A percentile compares a stretch with the other conserved stretches of the same genome.
Conservation (phyloP, 2,113 vertebrate genomes). For the Ailuropoda melanoleuca region DNA sequence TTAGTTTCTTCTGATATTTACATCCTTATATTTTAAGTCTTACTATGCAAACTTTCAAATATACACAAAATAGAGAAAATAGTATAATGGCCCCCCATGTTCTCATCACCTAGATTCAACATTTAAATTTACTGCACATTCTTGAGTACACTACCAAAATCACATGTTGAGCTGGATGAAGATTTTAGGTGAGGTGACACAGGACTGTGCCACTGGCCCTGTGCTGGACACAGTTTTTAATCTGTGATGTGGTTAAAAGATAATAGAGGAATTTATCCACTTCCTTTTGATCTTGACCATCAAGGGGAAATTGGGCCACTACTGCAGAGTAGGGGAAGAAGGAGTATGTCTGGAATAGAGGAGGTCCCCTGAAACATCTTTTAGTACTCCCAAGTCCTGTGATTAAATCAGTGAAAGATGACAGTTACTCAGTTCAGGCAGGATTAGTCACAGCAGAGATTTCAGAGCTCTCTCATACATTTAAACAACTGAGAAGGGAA, state of each 20-base stretch:
- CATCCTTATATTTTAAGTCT: background rate
- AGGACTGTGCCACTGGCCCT: background rate
- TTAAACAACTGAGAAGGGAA: background rate
- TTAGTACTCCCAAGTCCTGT: background rate
- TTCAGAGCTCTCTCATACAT: background rate
- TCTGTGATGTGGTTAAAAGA: background rate
- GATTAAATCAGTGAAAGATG: background rate
- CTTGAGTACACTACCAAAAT: background rate
- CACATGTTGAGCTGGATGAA: background rate
- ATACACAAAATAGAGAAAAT: background rate
- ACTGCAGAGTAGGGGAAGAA: background rate
- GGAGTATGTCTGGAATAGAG: background rate
- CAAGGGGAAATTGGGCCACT: background rate
- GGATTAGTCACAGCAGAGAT: background rate
- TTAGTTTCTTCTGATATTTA: slow-evolving; percentile 9
- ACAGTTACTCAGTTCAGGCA: background rate
- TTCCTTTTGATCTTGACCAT: background rate
- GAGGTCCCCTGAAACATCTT: background rate
- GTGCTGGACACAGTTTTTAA: background rate
- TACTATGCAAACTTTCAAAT: slow-evolving; percentile 24
- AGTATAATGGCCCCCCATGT: background rate
- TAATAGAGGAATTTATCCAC: background rate
- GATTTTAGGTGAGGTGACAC: background rate
- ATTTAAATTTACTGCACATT: background rate
- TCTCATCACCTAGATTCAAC: background rate